phyloP scores from a whole-genome alignment of 2,113 vertebrate species.

The Dolichallabes microphthalmus region DNA sequence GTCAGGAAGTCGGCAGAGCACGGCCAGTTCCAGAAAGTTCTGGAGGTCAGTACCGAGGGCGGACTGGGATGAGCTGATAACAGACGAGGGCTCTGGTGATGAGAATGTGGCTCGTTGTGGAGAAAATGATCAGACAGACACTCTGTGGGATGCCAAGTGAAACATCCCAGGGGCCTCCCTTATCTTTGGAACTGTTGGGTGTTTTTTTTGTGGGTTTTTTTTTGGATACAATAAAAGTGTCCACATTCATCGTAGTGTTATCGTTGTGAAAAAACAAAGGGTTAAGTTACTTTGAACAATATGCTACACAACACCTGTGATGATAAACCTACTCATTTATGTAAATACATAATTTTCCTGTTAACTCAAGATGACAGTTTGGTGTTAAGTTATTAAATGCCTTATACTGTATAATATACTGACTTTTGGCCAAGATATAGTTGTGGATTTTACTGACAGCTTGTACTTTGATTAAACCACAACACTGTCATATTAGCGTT shows the following conservation, averaged over 20 bases:
- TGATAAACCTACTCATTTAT: neutral
- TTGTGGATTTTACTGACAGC: neutral
- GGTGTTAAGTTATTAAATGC: neutral
- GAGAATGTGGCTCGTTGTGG: slow-evolving; percentile 36
- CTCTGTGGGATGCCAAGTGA: slow-evolving; percentile 9
- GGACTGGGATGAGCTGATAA: slow-evolving; percentile 49
- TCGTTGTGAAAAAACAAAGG: neutral
- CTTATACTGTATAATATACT: neutral
- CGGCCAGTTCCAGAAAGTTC: slow-evolving; percentile 30
- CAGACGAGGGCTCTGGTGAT: slow-evolving; percentile 26
- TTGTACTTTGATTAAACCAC: slow-evolving; percentile 1
- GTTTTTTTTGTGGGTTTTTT: too few relatives aligned
- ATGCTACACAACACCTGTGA: neutral
- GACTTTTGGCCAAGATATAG: neutral
- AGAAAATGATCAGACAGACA: slow-evolving; percentile 37
- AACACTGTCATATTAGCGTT: neutral
- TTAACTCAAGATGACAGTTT: neutral
- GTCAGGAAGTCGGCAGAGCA: slow-evolving; percentile 44
- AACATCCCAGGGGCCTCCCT: neutral
- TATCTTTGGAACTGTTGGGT: slow-evolving; percentile 21
- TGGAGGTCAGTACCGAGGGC: slow-evolving; percentile 43
- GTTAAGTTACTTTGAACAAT: neutral
- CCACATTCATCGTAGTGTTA: slow-evolving; percentile 1
- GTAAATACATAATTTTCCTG: neutral
- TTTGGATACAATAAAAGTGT: slow-evolving; percentile 12